These are phyloP conservation scores for Channa argus DNA, from an alignment of 2,113 vertebrate species.

Conservation along the genomic window DNA sequence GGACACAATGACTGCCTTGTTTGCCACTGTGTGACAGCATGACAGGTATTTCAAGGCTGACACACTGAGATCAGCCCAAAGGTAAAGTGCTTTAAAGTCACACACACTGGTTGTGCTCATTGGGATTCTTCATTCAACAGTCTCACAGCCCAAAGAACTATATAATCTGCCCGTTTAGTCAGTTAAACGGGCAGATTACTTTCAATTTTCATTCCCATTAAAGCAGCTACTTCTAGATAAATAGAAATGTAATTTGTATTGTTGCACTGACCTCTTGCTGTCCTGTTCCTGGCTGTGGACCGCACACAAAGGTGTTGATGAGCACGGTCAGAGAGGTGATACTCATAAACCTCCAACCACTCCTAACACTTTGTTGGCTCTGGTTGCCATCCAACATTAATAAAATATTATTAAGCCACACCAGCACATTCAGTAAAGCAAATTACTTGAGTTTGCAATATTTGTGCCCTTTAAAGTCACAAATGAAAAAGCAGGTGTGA, in stretches of 20 bases:
- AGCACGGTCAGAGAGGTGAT: background rate
- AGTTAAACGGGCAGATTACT: too few relatives aligned
- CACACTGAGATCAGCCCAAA: background rate
- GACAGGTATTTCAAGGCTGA: conserved; percentile 63
- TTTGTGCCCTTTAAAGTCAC: too few relatives aligned
- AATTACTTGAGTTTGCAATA: too few relatives aligned
- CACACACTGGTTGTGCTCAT: background rate
- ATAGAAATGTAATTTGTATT: too few relatives aligned
- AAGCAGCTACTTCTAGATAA: too few relatives aligned
- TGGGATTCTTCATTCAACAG: background rate
- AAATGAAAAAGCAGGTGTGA: too few relatives aligned
- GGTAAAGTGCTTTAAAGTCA: conserved; percentile 2
- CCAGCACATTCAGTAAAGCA: too few relatives aligned
- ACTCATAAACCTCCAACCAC: background rate
- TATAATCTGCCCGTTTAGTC: too few relatives aligned
- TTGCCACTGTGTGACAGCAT: conserved; percentile 26
- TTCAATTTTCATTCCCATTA: too few relatives aligned
- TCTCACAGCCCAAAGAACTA: conserved; percentile 6
- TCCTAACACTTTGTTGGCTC: background rate
- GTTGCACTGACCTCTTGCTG: background rate
- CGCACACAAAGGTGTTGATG: conserved; percentile 1
- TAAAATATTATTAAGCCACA: too few relatives aligned
- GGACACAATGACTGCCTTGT: conserved; percentile 64
- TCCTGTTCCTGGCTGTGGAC: background rate
- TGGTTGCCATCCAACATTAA: too few relatives aligned